Base-by-base conservation (phyloP, 2,113 vertebrate genomes). In the Microcebus tavaratra region DNA sequence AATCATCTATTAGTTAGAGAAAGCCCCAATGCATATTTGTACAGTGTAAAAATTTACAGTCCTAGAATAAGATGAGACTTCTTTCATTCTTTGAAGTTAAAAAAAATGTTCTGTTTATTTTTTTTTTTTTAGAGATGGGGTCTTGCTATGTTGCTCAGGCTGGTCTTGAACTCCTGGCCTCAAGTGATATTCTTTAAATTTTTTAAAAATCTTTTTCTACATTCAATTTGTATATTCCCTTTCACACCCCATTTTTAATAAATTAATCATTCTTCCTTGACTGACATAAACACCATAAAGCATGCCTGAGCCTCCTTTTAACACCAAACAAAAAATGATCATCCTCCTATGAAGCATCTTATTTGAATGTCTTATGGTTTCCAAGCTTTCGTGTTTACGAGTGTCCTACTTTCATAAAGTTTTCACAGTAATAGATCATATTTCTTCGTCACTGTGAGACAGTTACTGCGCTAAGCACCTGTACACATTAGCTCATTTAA, bases 401-500 rank as follows among this genome's bases (percentile, higher is more conserved):
- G 7, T 39, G 12, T 84, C 70, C 59, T 78, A 57, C 27, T 57
- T 3, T 39, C 34, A 27, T 34, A 14, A 39, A 79, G 2, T 25
- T 45, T 88, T 57, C 45, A 68, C 65, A 42, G 1, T 36, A 34
- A 29, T n/a, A 86, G 45, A 73, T 87, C 21, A 29, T 53, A 53
- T 57, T 57, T 75, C 50, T 42, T 75, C 39, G 57, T 80, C n/a
- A 36, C 53, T 11, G 6, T 68, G 59, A 68, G 55, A n/a, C 3
- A 39, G 10, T 45, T n/a, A n/a, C 73, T 57, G 7, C 5, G 10
- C 5, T 3, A 53, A 79, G 50, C 21, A n/a, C 48, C 25, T 4
- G n/a, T 76, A 27, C 14, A 42, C 57, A 92, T 95, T 90, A 39
- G n/a, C 57, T 94, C 72, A 75, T 80, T 91, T 96, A 83, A 55